phyloP scores from a whole-genome alignment of 1,140 invertebrate genomes.

The Ostrea denselamellosa region DNA sequence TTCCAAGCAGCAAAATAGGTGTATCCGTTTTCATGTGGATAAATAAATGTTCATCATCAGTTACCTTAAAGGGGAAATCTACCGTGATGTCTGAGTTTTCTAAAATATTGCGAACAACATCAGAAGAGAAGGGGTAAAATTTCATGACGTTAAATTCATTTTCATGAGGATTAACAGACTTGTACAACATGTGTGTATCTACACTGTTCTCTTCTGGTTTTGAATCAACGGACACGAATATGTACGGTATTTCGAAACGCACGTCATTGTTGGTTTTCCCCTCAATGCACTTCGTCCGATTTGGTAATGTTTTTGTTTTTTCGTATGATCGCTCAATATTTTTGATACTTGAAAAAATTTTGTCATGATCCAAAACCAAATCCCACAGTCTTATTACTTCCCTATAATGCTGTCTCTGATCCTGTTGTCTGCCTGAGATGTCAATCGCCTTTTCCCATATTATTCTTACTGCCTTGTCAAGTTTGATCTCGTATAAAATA shows the following conservation, averaged over 20 bases:
- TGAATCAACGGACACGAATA: neutral
- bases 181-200: constrained; percentile 57
- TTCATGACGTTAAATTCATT: constrained; percentile 76
- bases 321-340: constrained; percentile 69
- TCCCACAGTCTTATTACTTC: constrained; percentile 76
- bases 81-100: constrained; percentile 70
- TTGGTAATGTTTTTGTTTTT: constrained; percentile 59
- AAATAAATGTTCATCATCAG: constrained; percentile 73
- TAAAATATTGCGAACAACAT: constrained; percentile 67
- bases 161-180: constrained; percentile 71
- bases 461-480: neutral
- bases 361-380: constrained; percentile 71
- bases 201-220: constrained; percentile 16
- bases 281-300: neutral
- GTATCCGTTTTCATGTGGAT: constrained; percentile 69
- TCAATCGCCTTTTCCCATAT: neutral
- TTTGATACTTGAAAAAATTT: constrained; percentile 58
- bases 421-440: neutral
- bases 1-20: constrained; percentile 71
- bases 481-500: neutral
- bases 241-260: constrained; percentile 20
- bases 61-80: constrained; percentile 76
- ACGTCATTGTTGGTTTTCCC: constrained; percentile 56
- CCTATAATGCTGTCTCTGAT: neutral
- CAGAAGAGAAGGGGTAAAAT: constrained; percentile 74